Conservation (phyloP, 2,797 vertebrate genomes). For the Sternotherus odoratus region DNA sequence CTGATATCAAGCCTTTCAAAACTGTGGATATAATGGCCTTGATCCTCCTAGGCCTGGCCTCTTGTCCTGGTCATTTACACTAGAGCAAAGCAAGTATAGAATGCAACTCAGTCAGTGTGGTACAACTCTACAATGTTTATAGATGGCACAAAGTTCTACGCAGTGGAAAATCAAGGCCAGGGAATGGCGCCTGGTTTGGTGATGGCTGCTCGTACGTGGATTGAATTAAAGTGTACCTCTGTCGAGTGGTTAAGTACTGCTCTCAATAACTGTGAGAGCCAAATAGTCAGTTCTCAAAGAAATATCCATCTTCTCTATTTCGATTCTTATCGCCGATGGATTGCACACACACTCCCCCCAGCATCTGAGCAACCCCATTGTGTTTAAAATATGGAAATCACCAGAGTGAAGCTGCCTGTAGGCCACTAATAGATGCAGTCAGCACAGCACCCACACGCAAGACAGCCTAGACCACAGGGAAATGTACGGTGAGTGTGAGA, state of each 20-base stretch:
- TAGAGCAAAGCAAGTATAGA: not conserved
- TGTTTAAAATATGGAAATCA: not conserved
- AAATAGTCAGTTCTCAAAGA: not conserved
- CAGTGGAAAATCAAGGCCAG: accelerated
- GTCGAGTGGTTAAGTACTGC: not conserved
- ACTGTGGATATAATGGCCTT: not conserved
- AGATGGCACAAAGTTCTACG: accelerated
- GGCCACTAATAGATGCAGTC: not conserved
- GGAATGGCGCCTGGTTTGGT: not conserved
- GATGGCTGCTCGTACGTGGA: accelerated
- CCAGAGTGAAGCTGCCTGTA: not conserved
- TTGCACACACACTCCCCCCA: not conserved
- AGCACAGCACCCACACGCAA: not conserved
- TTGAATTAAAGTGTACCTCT: not conserved
- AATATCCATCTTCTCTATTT: not conserved
- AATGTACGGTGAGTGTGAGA: not conserved
- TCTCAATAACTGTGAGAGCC: not conserved
- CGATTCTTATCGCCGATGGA: not conserved
- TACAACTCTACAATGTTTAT: not conserved
- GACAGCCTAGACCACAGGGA: not conserved
- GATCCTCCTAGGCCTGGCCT: not conserved
- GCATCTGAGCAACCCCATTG: not conserved
- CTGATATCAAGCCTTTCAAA: not conserved
- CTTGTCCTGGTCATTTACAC: not conserved
- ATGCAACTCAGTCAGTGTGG: not conserved